These are phyloP conservation scores for Opisthograptis luteolata DNA, from an alignment of 2,888 invertebrate species.

Conservation along the genomic window DNA sequence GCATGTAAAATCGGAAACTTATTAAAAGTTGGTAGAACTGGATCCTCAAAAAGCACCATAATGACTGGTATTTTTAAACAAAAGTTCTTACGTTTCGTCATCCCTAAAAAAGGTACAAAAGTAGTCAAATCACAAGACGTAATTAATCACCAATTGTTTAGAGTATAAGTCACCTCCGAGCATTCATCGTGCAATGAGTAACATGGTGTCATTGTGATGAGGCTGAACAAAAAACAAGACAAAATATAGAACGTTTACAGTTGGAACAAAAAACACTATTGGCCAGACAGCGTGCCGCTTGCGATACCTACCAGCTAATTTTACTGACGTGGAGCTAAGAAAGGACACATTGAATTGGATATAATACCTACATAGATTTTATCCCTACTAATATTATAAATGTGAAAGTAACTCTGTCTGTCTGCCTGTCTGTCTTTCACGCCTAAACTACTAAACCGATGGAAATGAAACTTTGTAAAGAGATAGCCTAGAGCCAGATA, in stretches of 20 bases:
- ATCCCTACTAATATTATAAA: too few relatives aligned
- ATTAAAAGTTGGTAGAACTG: neutral
- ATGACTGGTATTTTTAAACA: conserved; percentile 10
- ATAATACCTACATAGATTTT: too few relatives aligned
- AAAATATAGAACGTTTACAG: conserved; percentile 50
- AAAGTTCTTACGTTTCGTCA: conserved; percentile 8
- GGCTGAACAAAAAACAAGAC: conserved; percentile 53
- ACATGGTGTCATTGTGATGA: conserved; percentile 40
- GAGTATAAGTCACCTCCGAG: conserved; percentile 29
- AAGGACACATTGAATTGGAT: conserved; percentile 25
- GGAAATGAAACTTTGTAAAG: too few relatives aligned
- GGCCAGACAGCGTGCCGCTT: conserved; percentile 78
- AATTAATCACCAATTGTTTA: conserved; percentile 50
- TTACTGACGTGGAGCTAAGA: conserved; percentile 55
- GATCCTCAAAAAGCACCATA: conserved; percentile 5
- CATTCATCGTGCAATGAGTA: conserved; percentile 19
- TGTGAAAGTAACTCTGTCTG: too few relatives aligned
- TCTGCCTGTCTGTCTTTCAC: too few relatives aligned
- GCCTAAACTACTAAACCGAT: too few relatives aligned
- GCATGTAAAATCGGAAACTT: too few relatives aligned
- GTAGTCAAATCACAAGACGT: conserved; percentile 38
- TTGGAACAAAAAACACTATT: conserved; percentile 49
- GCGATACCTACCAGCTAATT: conserved; percentile 58
- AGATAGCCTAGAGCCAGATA: too few relatives aligned
- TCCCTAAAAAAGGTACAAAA: conserved; percentile 36